Percentiles rank a stretch among this genome's conserved stretches.
Conservation (phyloP, 2,888 invertebrate genomes). For the Hipparchia sbordonii region DNA sequence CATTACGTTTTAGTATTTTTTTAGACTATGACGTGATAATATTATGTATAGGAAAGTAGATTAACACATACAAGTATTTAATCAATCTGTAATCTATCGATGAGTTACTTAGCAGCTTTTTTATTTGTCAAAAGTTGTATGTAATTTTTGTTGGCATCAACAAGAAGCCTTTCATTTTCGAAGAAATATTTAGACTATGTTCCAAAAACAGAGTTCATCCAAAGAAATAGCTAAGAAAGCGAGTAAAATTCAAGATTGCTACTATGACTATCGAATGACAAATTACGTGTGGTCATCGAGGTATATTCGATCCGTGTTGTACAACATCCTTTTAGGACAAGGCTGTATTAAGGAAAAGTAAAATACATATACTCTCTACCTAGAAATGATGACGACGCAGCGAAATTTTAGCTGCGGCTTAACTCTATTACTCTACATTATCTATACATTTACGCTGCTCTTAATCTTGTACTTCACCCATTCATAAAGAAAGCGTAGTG, state of each 20-base stretch:
- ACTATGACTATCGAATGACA: neutral
- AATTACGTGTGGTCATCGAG: neutral
- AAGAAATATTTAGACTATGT: neutral
- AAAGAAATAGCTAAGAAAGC: neutral
- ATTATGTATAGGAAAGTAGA: neutral
- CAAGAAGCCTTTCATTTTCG: neutral
- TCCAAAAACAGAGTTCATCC: neutral
- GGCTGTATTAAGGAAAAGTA: neutral
- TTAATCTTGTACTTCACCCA: neutral
- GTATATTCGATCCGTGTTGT: too few species aligned
- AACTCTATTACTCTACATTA: neutral
- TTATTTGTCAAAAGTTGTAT: too few species aligned
- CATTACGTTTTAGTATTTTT: constrained; percentile 25
- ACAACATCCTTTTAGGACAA: neutral
- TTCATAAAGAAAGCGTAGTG: neutral
- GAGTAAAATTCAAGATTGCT: too few species aligned
- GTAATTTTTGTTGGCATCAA: neutral
- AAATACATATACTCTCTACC: neutral
- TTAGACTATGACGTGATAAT: constrained; percentile 7
- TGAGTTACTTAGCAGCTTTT: too few species aligned
- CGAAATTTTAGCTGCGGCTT: neutral
- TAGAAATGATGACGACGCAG: neutral
- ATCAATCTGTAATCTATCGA: too few species aligned
- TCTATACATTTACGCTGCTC: neutral
- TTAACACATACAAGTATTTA: too few species aligned